Percentiles rank a stretch among this genome's conserved stretches.
Evolutionary conservation across 2,888 invertebrate genomes (phyloP).

Genomic region (Trachelus iudaicus): DNA sequence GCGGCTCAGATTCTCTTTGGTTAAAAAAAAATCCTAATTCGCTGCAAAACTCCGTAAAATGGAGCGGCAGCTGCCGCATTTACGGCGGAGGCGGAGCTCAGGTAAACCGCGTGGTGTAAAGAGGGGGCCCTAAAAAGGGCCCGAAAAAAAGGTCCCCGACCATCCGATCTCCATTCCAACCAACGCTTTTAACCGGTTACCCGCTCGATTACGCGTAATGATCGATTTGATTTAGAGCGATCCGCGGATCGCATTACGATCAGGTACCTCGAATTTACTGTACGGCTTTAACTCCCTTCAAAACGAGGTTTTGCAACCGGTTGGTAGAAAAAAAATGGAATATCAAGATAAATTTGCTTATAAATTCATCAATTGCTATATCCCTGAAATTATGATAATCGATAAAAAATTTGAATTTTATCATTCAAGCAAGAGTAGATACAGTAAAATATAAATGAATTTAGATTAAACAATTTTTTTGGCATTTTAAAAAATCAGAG

Average conservation of each 20-base stretch:
- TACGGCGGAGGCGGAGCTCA: slow-evolving; percentile 11
- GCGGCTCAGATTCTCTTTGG: slow-evolving; percentile 45
- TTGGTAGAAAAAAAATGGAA: neutral
- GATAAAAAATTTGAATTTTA: neutral
- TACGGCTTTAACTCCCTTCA: neutral
- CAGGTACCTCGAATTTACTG: slow-evolving; percentile 6
- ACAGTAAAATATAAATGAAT: neutral
- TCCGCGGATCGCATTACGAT: slow-evolving; percentile 51
- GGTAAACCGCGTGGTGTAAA: slow-evolving; percentile 21
- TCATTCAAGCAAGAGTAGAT: neutral
- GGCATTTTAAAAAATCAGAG: neutral
- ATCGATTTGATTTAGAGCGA: slow-evolving; percentile 57
- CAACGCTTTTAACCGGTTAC: slow-evolving; percentile 45
- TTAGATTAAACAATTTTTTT: neutral
- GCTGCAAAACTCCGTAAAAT: slow-evolving; percentile 40
- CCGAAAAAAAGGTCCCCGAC: slow-evolving; percentile 30
- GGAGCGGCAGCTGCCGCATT: slow-evolving; percentile 32
- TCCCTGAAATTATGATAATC: neutral
- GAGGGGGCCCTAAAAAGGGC: slow-evolving; percentile 3
- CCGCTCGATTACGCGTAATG: slow-evolving; percentile 62
- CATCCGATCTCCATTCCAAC: slow-evolving; percentile 15
- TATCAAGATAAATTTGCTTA: neutral
- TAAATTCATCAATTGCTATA: neutral
- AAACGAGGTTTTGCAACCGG: neutral
- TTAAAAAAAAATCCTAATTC: slow-evolving; percentile 51